Evolutionary conservation across 92 coral and sea anemone species (phyloP), one percentile per base, ranked within the genome.

Genomic region (Galaxea fascicularis): DNA sequence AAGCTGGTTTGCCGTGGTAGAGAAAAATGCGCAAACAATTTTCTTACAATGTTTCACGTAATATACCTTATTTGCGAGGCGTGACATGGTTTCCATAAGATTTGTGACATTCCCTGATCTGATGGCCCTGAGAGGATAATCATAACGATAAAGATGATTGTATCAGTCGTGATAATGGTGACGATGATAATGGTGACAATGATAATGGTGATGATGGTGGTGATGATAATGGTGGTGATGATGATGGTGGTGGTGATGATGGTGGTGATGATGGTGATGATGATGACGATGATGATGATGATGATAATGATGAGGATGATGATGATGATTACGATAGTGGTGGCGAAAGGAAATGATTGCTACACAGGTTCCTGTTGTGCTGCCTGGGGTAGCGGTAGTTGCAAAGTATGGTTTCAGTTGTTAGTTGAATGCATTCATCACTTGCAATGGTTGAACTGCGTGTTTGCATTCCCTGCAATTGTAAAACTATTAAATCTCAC

Each of bases 1-100:
- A 35, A 2, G 41, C 41, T 35, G 41, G 41, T 35, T 6, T 35
- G 2, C 41, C 41, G 41, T 35, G 6, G 41, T 35, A 2, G 41
- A 35, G 41, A 6, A 35, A 35, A 35, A 35, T 35, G 2, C 41
- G 6, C 41, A 35, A 1, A 56, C 3, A 16, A 20, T 8, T 56
- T 56, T 8, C 8, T 24, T 16, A 56, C 3, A 6, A 16, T 1
- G 4, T 56, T 14, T 56, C 62, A 17, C 62, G 11, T 2, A 24
- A 16, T 31, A 16, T 89, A 94, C 98, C 98, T 89, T 94, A 25
- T 92, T 93, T 12, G 98, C 89, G 29, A 94, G 87, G 62, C 75
- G 66, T 57, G 95, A 85, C 80, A 89, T 91, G 30, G 95, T 86
- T 0, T 94, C 93, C 93, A 94, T 25, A 9, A 94, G 30, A n/a